Evolutionary conservation across 2,797 vertebrate species (phyloP).

Genomic region (Gallinago solitaria): DNA sequence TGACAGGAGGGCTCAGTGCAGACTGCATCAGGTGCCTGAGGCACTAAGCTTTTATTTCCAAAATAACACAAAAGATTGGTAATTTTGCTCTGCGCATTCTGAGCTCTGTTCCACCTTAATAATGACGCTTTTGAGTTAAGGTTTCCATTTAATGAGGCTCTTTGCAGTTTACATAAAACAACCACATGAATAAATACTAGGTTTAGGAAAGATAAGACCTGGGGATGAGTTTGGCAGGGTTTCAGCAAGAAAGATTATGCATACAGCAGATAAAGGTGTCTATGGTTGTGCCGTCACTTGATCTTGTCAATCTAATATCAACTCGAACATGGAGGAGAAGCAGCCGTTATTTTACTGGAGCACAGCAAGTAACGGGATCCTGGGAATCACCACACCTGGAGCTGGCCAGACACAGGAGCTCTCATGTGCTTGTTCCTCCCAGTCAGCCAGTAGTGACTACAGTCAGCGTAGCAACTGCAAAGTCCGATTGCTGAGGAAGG

Average conservation of each 20-base stretch:
- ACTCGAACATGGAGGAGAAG: background rate
- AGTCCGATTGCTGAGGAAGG: rapidly evolving
- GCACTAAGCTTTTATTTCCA: background rate
- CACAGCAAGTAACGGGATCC: background rate
- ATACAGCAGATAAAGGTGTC: background rate
- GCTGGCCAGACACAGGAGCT: background rate
- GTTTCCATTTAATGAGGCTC: constrained; percentile 31
- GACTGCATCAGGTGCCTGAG: background rate
- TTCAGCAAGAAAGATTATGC: background rate
- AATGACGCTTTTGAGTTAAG: background rate
- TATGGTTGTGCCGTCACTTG: background rate
- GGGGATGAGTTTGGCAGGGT: constrained; percentile 26
- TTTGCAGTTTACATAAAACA: constrained; percentile 49
- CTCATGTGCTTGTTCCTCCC: background rate
- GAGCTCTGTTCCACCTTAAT: constrained; percentile 10
- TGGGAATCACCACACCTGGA: background rate
- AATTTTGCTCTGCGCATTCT: background rate
- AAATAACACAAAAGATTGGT: background rate
- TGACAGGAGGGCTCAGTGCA: background rate
- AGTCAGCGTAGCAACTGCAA: background rate
- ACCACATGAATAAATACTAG: constrained; percentile 26
- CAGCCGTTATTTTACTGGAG: background rate
- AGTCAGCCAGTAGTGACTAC: background rate
- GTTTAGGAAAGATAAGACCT: constrained; percentile 30
- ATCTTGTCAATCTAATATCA: constrained; percentile 11